Evolutionary conservation across 2,888 invertebrate genomes (phyloP), one percentile per base, ranked within the genome.

Genomic region (Drosophila putrida): DNA sequence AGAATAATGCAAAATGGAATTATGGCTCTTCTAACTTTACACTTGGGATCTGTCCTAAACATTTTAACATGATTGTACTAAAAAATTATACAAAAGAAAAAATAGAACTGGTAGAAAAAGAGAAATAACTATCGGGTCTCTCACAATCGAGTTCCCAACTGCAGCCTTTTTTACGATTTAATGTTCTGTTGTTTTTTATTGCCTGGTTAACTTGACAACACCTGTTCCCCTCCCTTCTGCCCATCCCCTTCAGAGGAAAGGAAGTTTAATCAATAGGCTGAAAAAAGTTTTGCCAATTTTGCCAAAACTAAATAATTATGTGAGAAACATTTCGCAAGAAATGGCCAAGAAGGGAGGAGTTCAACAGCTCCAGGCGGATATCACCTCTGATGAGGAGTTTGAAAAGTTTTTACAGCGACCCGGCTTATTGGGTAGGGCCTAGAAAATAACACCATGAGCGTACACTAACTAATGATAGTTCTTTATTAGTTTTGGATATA

Each of bases 331-430:
- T 84, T 54, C 31, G 62, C 66, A 51, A 25, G 67, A 69, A 82
- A 95, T 95, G 94, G 94, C 95, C 10, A 97, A 97, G 93, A 97
- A 97, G 92, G 96, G 95, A 41, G 95, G 95, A 43, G 95, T 95
- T 73, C 95, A 96, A 9, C 96, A 96, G 85, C 93, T 97, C 59
- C 97, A 97, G 93, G 94, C 95, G 0, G 98, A 98, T 90, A 94
- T 98, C 44, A 95, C 94, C 82, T 96, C 93, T 6, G 96, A 98
- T 82, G 98, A 98, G 71, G 98, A 98, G 78, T 97, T 97, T 96
- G 94, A 95, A 66, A 96, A 96, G 91, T 95, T 97, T 80, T 89
- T 98, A 46, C 93, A 94, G 61, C 95, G 95, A 82, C 95, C 96
- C 75, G 98, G 98, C 77, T 93, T 98, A 11, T 93, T 96, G 67